These are phyloP conservation scores for Aspidiotus destructor DNA, from an alignment of 2,888 invertebrate genomes.

Conservation along the genomic window DNA sequence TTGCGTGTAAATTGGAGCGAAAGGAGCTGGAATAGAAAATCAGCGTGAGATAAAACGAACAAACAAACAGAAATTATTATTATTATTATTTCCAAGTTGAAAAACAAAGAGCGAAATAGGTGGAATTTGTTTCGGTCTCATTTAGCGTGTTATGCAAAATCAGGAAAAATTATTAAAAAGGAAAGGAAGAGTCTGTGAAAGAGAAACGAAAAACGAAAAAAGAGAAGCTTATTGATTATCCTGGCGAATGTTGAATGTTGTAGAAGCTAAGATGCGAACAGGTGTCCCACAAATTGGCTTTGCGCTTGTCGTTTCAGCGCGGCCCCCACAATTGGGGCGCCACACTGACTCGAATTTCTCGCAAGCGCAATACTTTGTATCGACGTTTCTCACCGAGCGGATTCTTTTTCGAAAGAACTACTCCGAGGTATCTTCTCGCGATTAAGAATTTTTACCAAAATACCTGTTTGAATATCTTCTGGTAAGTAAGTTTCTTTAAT, in stretches of 20 bases:
- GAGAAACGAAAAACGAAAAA: slow-evolving; percentile 22
- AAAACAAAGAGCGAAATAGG: too few relatives aligned
- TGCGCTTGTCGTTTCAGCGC: slow-evolving; percentile 29
- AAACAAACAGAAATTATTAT: too few relatives aligned
- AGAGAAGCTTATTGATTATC: slow-evolving; percentile 30
- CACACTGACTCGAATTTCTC: slow-evolving; percentile 21
- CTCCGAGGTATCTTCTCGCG: slow-evolving; percentile 21
- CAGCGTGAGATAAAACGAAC: too few relatives aligned
- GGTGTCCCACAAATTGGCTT: slow-evolving; percentile 30
- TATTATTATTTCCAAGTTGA: too few relatives aligned
- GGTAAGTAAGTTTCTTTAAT: slow-evolving; percentile 12
- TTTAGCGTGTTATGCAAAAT: too few relatives aligned
- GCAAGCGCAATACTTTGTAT: slow-evolving; percentile 30
- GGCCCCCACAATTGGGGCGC: slow-evolving; percentile 22
- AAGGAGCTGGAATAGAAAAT: too few relatives aligned
- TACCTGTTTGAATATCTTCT: slow-evolving; percentile 20
- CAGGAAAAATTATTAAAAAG: too few relatives aligned
- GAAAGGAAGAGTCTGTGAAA: too few relatives aligned
- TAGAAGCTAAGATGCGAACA: slow-evolving; percentile 30
- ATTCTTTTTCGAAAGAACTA: slow-evolving; percentile 3
- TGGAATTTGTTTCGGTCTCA: too few relatives aligned
- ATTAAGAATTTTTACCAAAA: slow-evolving; percentile 10
- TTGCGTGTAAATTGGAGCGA: too few relatives aligned
- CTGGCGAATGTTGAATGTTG: slow-evolving; percentile 12
- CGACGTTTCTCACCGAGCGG: slow-evolving; percentile 28